Evolutionary conservation across 2,113 vertebrate species (phyloP), one percentile per base, ranked within the genome.

Genomic region (Neotragus pygmaeus): DNA sequence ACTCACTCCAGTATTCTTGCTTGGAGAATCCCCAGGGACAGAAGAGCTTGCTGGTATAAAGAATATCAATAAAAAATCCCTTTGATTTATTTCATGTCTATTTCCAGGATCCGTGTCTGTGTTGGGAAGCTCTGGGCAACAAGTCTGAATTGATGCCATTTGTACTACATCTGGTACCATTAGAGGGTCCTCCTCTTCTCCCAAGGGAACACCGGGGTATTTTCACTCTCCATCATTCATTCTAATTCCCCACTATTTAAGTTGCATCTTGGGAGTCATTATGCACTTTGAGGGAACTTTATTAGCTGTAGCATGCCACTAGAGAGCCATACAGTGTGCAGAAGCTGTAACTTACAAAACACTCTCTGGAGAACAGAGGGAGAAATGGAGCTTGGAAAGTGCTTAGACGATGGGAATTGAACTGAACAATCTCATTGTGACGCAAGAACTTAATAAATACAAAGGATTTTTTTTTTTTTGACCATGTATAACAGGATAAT

Each of bases 341-440:
- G 87, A 93, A 58, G 45, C 82, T 80, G 4, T 92, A 92, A 96
- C 95, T 97, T 97, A 91, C 80, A 96, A 98, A 96, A 89, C 96
- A 66, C 36, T 53, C 91, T 95, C 60, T 45, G 43, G 88, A 91
- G 88, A 89, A 95, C 80, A 82, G 10, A 92, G 33, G 5, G n/a
- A 93, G 70, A 28, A 91, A 84, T 36, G 33, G 27, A 90, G n/a
- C 33, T 70, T 95, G 45, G 10, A 70, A 90, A 86, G 75, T 23
- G 23, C 51, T 96, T 90, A 28, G 43, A 78, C 1, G 8, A 49
- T n/a, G 51, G 78, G 45, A 89, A 90, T 39, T 92, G 81, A 80
- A 95, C 30, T 89, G 62, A 97, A 77, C n/a, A 57, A 77, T 51
- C 23, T 92, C 28, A 90, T 58, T 30, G 25, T 25, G 28, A 90